These are phyloP conservation scores for Oligia fasciuncula DNA, from an alignment of 2,888 invertebrate species.

Conservation along the genomic window DNA sequence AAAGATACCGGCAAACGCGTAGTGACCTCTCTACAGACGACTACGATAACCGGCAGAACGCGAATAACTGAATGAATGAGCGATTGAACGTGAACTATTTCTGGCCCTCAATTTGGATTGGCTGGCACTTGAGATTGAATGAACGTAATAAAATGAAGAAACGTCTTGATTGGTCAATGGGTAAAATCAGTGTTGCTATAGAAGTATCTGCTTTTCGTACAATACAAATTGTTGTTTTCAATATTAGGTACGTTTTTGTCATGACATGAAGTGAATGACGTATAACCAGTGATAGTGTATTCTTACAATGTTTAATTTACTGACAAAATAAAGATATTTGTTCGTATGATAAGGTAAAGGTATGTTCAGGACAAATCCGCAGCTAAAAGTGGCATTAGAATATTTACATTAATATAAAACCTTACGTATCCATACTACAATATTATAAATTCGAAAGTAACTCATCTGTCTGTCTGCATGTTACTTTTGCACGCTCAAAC, in stretches of 20 bases:
- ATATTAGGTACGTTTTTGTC: background rate
- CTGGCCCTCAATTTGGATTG: conserved; percentile 34
- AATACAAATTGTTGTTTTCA: background rate
- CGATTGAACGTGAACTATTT: conserved; percentile 32
- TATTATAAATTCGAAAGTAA: too few relatives aligned
- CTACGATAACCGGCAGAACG: conserved; percentile 81
- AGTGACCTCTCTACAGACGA: conserved; percentile 84
- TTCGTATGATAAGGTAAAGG: background rate
- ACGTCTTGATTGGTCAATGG: conserved; percentile 39
- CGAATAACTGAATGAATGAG: conserved; percentile 81
- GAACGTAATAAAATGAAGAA: conserved; percentile 28
- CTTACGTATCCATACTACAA: background rate
- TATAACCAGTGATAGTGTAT: background rate
- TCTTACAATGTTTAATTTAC: background rate
- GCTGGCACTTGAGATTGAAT: conserved; percentile 22
- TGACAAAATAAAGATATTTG: background rate
- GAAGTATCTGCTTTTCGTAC: background rate
- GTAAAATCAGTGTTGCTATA: conserved; percentile 32
- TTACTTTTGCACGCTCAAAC: too few relatives aligned
- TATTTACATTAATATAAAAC: background rate
- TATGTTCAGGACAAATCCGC: background rate
- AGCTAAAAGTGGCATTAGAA: background rate
- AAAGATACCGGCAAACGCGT: conserved; percentile 80
- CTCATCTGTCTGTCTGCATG: too few relatives aligned
- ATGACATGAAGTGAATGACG: background rate